These are phyloP conservation scores for Desoria tigrina DNA, from an alignment of 2,888 invertebrate genomes.

Conservation along the genomic window DNA sequence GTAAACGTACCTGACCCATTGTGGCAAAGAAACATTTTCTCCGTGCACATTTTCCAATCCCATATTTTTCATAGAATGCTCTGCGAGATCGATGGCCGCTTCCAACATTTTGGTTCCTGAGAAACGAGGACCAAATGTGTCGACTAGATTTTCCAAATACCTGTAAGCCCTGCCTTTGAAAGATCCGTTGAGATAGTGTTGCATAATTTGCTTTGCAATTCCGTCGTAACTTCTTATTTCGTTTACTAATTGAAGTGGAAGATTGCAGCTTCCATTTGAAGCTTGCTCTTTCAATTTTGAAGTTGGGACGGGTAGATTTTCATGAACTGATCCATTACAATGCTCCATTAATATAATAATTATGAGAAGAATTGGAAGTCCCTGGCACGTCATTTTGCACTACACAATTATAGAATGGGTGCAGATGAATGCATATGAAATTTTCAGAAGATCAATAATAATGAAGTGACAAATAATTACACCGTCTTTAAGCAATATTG, in stretches of 20 bases:
- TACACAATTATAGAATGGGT: no score
- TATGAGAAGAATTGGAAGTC: no score
- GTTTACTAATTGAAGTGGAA: slow-evolving; percentile 60
- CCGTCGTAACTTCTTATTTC: slow-evolving; percentile 65
- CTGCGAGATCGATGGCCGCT: slow-evolving; percentile 14
- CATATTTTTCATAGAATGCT: neutral
- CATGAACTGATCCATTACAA: no score
- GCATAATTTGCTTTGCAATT: slow-evolving; percentile 61
- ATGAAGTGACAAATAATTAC: neutral
- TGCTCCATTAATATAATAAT: no score
- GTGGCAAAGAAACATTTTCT: neutral
- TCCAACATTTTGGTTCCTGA: slow-evolving; percentile 18
- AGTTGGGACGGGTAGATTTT: no score
- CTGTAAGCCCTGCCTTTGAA: slow-evolving; percentile 64
- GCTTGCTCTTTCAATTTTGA: no score
- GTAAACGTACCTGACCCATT: neutral
- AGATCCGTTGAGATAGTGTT: slow-evolving; percentile 61
- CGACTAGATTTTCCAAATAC: slow-evolving; percentile 58
- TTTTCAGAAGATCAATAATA: neutral
- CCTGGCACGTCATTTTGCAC: no score
- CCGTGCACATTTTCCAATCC: slow-evolving; percentile 9
- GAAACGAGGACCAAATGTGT: slow-evolving; percentile 17
- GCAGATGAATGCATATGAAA: no score
- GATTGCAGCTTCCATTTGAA: no score
- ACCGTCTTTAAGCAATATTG: no score